phyloP scores from a whole-genome alignment of 1,140 invertebrate genomes.

The Medauroidea extradentata region DNA sequence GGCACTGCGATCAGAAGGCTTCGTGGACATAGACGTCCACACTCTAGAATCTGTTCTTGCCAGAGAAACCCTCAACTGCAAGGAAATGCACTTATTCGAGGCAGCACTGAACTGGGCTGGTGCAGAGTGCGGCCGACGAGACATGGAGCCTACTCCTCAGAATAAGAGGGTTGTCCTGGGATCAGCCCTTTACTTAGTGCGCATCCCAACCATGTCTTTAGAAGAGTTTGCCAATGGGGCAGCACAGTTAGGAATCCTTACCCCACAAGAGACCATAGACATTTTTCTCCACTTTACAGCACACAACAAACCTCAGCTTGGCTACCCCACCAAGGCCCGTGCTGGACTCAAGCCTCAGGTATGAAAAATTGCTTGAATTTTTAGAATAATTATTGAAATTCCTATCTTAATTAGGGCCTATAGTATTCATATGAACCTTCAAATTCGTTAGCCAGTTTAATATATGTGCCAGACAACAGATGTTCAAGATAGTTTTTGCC shows the following conservation, averaged over 20 bases:
- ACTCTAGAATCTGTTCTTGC: constrained; percentile 83
- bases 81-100: constrained; percentile 84
- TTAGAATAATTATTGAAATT: no score
- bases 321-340: constrained; percentile 74
- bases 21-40: constrained; percentile 85
- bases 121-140: constrained; percentile 75
- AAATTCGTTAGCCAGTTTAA: no score
- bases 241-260: constrained; percentile 82
- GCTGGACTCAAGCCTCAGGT: constrained; percentile 85
- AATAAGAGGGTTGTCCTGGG: constrained; percentile 59
- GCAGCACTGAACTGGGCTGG: constrained; percentile 85
- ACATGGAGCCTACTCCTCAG: constrained; percentile 62
- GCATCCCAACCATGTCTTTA: constrained; percentile 84
- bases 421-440: no score
- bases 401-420: no score
- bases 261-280: constrained; percentile 85
- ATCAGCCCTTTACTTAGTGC: constrained; percentile 74
- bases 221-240: constrained; percentile 90
- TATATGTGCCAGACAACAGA: no score
- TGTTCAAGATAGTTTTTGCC: no score
- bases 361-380: constrained; percentile 25
- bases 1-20: constrained; percentile 88
- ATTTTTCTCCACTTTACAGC: constrained; percentile 88
- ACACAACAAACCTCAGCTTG: constrained; percentile 72
- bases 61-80: constrained; percentile 85